These are phyloP conservation scores for Lutraria lutraria DNA, from an alignment of 2,888 invertebrate genomes.

Conservation along the genomic window DNA sequence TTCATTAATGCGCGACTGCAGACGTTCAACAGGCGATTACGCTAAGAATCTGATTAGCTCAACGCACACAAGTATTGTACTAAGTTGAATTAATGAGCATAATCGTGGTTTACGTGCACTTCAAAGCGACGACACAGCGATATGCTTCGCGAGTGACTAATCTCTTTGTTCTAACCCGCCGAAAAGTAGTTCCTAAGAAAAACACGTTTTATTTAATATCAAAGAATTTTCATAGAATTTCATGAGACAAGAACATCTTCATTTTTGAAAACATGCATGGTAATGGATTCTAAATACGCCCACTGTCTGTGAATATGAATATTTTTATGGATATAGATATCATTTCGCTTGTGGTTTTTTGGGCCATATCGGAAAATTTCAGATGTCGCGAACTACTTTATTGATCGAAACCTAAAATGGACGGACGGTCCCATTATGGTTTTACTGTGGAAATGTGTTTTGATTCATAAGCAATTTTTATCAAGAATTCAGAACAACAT, in stretches of 20 bases:
- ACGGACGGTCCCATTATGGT: constrained; percentile 29
- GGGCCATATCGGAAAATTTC: constrained; percentile 19
- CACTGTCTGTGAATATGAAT: not conserved
- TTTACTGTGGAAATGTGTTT: not conserved
- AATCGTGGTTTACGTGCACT: constrained; percentile 67
- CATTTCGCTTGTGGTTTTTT: constrained; percentile 21
- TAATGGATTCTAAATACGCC: not conserved
- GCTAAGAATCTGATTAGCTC: constrained; percentile 57
- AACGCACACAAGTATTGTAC: constrained; percentile 63
- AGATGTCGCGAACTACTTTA: constrained; percentile 60
- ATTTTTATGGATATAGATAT: not conserved
- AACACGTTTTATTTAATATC: not conserved
- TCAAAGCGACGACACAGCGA: constrained; percentile 70
- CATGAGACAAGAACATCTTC: constrained; percentile 18
- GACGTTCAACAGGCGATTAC: constrained; percentile 61
- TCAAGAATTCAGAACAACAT: not conserved
- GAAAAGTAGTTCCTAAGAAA: constrained; percentile 58
- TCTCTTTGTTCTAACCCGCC: constrained; percentile 63
- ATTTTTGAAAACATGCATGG: not conserved
- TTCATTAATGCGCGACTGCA: constrained; percentile 48
- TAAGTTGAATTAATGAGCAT: constrained; percentile 71
- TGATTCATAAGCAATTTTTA: not conserved
- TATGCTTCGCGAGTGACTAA: constrained; percentile 68
- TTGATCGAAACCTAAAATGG: constrained; percentile 58
- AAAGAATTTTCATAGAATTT: not conserved